Conservation (phyloP, 1,140 invertebrate genomes). For the Cotesia vestalis region DNA sequence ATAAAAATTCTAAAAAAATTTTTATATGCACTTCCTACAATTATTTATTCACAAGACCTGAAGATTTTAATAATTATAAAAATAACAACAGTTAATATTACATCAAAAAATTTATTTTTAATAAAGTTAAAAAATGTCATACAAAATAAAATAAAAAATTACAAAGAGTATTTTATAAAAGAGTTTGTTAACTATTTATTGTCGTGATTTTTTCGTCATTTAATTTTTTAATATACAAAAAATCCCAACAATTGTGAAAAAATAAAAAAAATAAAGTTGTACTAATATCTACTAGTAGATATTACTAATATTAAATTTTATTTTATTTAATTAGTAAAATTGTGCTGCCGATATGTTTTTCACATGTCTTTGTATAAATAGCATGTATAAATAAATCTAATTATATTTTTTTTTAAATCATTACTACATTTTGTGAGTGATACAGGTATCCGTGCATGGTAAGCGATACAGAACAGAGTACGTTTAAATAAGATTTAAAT, state of each 20-base stretch:
- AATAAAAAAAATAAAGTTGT: neutral
- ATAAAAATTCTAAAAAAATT: no score
- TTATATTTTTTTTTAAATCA: neutral
- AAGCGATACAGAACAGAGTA: neutral
- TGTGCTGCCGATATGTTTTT: neutral
- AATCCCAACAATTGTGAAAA: conserved; percentile 22
- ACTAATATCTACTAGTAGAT: neutral
- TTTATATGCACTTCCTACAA: no score
- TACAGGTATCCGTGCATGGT: conserved; percentile 23
- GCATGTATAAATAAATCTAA: no score
- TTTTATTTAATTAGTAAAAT: neutral
- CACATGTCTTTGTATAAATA: no score
- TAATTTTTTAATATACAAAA: neutral
- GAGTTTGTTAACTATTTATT: neutral
- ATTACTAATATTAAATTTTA: neutral
- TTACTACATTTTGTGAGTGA: conserved; percentile 8
- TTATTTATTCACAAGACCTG: no score
- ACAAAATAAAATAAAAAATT: no score
- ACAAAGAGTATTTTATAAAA: no score
- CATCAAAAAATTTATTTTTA: no score
- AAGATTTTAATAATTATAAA: no score
- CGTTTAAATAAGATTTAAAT: neutral
- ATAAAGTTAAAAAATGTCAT: no score
- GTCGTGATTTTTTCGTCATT: neutral
- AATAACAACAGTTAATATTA: no score